A percentile compares a stretch with the other conserved stretches of the same genome.
phyloP scores from a whole-genome alignment of 2,888 invertebrate genomes.

The Dorcus parallelipipedus region DNA sequence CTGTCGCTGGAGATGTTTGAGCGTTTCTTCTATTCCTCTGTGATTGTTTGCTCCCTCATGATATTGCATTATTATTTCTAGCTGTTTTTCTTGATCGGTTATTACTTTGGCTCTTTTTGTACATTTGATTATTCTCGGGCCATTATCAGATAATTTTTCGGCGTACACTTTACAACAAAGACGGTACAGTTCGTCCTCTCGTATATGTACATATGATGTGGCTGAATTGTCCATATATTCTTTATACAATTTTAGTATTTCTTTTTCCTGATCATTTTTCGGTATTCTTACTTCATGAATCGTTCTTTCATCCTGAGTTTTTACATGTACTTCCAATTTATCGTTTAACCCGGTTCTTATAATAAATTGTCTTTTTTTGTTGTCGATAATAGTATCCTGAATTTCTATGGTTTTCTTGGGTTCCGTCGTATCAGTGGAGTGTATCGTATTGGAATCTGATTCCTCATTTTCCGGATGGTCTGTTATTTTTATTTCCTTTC shows the following conservation, averaged over 20 bases:
- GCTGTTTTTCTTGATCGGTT: neutral
- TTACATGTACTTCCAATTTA: neutral
- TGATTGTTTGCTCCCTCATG: neutral
- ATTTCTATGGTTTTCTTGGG: constrained; percentile 1
- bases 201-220: constrained; percentile 1
- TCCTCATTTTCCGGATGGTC: neutral
- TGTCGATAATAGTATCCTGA: neutral
- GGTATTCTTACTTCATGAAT: neutral
- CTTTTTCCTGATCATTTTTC: neutral
- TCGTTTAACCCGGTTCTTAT: neutral
- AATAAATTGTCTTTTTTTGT: constrained; percentile 1
- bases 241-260: neutral
- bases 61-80: neutral
- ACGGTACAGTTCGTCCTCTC: too few relatives aligned
- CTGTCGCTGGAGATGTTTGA: neutral
- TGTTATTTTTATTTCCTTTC: too few relatives aligned
- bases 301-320: neutral
- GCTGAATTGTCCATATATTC: neutral
- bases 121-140: constrained; percentile 3
- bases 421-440: neutral
- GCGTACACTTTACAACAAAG: neutral
- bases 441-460: neutral
- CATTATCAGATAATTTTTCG: neutral
- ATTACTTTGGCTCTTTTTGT: neutral
- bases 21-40: neutral